phyloP scores from a whole-genome alignment of 2,888 invertebrate genomes.

The Leucophenga maculata region DNA sequence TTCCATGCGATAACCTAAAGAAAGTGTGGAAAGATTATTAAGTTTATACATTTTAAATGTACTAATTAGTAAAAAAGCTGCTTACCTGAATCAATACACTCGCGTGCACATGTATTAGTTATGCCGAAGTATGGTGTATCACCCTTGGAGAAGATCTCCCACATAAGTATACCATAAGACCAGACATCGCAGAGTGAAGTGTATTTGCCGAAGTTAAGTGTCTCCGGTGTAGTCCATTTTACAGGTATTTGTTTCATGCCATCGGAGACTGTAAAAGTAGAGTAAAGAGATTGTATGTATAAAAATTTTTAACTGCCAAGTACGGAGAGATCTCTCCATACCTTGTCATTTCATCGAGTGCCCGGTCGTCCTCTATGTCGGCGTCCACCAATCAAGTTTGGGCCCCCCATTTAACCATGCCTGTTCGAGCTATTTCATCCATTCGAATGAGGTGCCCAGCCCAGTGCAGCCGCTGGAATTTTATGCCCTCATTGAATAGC shows the following conservation, averaged over 20 bases:
- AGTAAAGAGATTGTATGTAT: no score
- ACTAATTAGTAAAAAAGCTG: background rate
- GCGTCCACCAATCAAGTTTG: no score
- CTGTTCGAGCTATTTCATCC: no score
- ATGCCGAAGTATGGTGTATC: slow-evolving; percentile 94
- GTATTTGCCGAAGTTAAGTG: slow-evolving; percentile 96
- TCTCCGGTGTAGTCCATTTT: slow-evolving; percentile 98
- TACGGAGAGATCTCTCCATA: no score
- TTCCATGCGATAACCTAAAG: slow-evolving; percentile 90
- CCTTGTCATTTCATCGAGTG: no score
- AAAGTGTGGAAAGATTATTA: background rate
- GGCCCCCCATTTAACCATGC: no score
- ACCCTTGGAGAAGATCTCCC: slow-evolving; percentile 96
- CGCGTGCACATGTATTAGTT: slow-evolving; percentile 93
- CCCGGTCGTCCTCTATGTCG: no score
- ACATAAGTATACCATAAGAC: slow-evolving; percentile 96
- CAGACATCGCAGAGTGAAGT: slow-evolving; percentile 96
- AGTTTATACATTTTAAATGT: background rate
- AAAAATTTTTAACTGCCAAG: no score
- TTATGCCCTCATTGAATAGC: no score
- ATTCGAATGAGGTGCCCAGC: no score
- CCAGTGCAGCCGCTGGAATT: no score
- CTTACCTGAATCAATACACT: slow-evolving; percentile 92
- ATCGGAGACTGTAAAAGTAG: slow-evolving; percentile 82
- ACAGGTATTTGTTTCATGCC: slow-evolving; percentile 99